These are phyloP conservation scores for Ophthalmolycus amberensis DNA, from an alignment of 2,113 vertebrate species.

Conservation along the genomic window DNA sequence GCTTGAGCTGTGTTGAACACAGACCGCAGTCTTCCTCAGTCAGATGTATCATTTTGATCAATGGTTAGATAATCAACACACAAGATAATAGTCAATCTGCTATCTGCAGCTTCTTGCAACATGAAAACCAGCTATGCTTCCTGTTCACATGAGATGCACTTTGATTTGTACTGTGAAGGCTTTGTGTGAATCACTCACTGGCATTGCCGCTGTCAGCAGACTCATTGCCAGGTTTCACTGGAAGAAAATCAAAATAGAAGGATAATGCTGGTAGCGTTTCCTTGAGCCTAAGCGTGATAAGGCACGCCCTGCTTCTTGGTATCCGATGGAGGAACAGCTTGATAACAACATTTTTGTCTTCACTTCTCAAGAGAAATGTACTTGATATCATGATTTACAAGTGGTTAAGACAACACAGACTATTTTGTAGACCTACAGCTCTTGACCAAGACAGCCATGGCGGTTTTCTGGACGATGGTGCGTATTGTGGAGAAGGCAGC, in stretches of 20 bases:
- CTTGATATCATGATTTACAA: not conserved
- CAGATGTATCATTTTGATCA: conserved; percentile 11
- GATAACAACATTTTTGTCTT: no score
- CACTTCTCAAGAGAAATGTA: not conserved
- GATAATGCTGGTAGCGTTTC: not conserved
- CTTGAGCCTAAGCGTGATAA: conserved; percentile 27
- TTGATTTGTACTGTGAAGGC: not conserved
- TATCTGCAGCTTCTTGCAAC: conserved; percentile 14
- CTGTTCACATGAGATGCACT: not conserved
- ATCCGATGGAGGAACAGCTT: not conserved
- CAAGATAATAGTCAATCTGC: not conserved
- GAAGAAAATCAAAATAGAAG: conserved; percentile 38
- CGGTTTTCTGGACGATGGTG: conserved; percentile 91
- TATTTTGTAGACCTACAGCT: conserved; percentile 84
- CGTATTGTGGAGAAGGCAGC: conserved; percentile 89
- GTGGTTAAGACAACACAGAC: not conserved
- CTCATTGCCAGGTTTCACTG: conserved; percentile 52
- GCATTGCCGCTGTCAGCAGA: conserved; percentile 22
- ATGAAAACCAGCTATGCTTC: not conserved
- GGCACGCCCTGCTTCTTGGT: conserved; percentile 33
- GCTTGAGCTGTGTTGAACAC: conserved; percentile 75
- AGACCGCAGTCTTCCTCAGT: conserved; percentile 14
- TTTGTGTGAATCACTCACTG: conserved; percentile 49
- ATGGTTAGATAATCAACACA: conserved; percentile 2
- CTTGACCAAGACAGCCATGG: conserved; percentile 88